Base-by-base conservation (phyloP, 2,888 invertebrate species). In the Drosophila mettleri region DNA sequence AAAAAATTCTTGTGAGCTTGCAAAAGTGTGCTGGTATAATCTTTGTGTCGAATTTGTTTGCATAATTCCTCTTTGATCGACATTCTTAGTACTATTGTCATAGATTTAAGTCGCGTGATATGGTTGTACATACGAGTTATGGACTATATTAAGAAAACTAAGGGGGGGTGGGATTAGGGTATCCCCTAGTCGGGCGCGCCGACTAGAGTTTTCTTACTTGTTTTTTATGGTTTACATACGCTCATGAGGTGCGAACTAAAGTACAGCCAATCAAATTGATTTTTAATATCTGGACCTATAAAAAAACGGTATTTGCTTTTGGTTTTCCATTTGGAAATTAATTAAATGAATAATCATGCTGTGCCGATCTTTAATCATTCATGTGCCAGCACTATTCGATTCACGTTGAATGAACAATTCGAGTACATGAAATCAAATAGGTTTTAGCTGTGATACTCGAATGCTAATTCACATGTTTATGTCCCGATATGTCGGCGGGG, bases 401-500 rank as follows among this genome's bases (percentile, higher is more conserved):
- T 1, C 27, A 10, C 18, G n/a, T 6, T 12, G 24, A 20, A 71
- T 74, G 65, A 65, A 22, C 65, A 70, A 75, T 38, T 20, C 22
- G 9, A 20, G 14, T 18, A 24, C 41, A 18, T 43, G 43, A 61
- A 65, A 71, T 51, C 65, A 39, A 57, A 46, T 24, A 41, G 53
- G 65, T 55, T 66, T 10, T 27, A 6, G 18, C 51, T 57, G 24
- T 75, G 63, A 38, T 63, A 74, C 73, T 60, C 54, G 61, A 75
- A 69, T 61, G 76, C 68, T 65, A 68, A 78, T 73, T 73, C 52
- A 49, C 49, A 27, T 77, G 67, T 77, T 80, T 76, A 73, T 86
- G 79, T 88, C 69, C 83, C 88, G 65, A 69, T 59, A 54, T 77
- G 86, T 88, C 83, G 71, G 68, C 82, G 73, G 82, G 71, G 82